A percentile compares a stretch with the other conserved stretches of the same genome.
phyloP scores from a whole-genome alignment of 2,113 vertebrate genomes.

The Carollia perspicillata region DNA sequence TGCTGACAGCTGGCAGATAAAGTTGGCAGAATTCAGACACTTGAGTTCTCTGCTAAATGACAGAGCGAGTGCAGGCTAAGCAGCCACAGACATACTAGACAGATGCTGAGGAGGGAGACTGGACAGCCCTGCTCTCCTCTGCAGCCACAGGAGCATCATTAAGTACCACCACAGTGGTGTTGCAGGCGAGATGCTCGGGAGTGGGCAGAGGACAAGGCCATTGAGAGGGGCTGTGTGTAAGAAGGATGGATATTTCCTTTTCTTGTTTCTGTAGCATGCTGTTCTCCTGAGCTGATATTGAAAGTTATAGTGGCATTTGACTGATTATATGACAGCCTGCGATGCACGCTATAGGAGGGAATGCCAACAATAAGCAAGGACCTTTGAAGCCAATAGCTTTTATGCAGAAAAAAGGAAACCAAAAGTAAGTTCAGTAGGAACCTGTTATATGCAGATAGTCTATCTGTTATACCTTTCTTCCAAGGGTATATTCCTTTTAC shows the following conservation, averaged over 20 bases:
- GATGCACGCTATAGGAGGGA: neutral
- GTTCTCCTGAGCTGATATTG: neutral
- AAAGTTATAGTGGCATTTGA: neutral
- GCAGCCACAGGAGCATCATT: neutral
- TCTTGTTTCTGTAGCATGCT: neutral
- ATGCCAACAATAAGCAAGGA: neutral
- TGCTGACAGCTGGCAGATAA: neutral
- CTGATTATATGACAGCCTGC: neutral
- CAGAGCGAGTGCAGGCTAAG: neutral
- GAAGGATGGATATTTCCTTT: neutral
- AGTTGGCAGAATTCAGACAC: neutral
- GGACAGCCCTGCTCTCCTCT: neutral
- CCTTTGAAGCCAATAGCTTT: neutral
- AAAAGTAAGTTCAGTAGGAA: neutral
- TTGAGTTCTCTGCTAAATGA: neutral
- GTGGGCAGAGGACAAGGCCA: neutral
- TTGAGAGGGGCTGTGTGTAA: neutral
- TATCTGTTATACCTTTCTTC: neutral
- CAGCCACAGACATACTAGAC: neutral
- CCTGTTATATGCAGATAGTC: neutral
- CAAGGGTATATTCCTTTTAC: neutral
- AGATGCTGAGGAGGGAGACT: neutral
- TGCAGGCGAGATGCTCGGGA: neutral
- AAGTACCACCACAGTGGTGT: accelerated
- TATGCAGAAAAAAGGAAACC: neutral